phyloP scores from a whole-genome alignment of 2,797 vertebrate species.

The Anableps anableps region DNA sequence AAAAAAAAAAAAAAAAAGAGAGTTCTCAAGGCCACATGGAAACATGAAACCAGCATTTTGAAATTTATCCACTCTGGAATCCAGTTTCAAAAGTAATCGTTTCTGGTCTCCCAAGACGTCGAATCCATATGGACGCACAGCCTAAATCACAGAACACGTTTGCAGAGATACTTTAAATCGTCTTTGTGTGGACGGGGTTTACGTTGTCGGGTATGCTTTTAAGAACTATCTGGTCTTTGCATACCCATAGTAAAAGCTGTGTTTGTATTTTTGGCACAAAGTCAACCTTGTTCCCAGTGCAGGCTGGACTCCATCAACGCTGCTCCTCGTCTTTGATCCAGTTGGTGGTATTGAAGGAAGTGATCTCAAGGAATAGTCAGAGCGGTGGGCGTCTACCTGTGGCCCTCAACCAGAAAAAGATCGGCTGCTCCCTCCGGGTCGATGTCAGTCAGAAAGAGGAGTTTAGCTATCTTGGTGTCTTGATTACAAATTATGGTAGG shows the following conservation, averaged over 20 bases:
- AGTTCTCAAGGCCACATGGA: no score
- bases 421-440: neutral
- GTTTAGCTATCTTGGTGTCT: neutral
- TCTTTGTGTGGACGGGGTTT: neutral
- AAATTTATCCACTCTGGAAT: neutral
- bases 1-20: no score
- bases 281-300: neutral
- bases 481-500: neutral
- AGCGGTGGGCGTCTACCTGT: neutral
- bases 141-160: neutral
- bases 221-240: neutral
- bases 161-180: neutral
- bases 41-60: no score
- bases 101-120: neutral
- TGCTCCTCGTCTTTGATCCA: neutral
- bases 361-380: neutral
- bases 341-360: neutral
- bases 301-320: neutral
- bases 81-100: neutral
- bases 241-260: neutral
- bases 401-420: neutral
- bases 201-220: neutral
- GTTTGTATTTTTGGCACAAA: neutral
- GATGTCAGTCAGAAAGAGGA: neutral
- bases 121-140: neutral